Percentiles rank a stretch among this genome's conserved stretches.
phyloP scores from a whole-genome alignment of 2,113 vertebrate species.

The Otolemur garnettii region DNA sequence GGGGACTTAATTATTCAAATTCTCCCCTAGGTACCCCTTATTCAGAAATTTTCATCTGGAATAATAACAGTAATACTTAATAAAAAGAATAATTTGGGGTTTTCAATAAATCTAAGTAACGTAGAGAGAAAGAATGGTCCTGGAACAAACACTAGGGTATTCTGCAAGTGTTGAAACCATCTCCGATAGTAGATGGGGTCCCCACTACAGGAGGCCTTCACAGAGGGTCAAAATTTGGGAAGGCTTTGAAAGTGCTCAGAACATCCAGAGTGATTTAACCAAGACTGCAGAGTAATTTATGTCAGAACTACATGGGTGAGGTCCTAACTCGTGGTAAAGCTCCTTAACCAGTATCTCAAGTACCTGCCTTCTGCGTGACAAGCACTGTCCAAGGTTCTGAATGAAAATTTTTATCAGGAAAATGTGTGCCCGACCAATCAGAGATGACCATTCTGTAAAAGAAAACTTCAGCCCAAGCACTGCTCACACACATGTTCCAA shows the following conservation, averaged over 20 bases:
- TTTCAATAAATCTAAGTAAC: conserved; percentile 26
- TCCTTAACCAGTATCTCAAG: background rate
- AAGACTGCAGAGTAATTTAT: background rate
- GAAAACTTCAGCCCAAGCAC: background rate
- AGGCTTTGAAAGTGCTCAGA: background rate
- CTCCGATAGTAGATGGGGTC: background rate
- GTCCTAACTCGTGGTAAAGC: background rate
- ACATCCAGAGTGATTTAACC: background rate
- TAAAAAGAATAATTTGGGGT: background rate
- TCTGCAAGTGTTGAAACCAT: background rate
- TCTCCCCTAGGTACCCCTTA: background rate
- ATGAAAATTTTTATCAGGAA: background rate
- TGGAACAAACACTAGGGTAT: background rate
- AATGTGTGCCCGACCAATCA: fast-evolving
- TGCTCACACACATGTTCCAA: no score
- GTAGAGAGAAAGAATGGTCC: background rate
- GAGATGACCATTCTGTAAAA: background rate
- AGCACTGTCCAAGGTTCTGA: background rate
- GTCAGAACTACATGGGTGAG: background rate
- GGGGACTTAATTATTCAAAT: background rate
- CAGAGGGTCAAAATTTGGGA: background rate
- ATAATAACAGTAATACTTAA: background rate
- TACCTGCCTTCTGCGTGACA: background rate
- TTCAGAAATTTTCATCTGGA: conserved; percentile 29
- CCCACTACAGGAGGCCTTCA: background rate